Base-by-base conservation (phyloP, 2,113 vertebrate species). In the Neodon shergylaensis region DNA sequence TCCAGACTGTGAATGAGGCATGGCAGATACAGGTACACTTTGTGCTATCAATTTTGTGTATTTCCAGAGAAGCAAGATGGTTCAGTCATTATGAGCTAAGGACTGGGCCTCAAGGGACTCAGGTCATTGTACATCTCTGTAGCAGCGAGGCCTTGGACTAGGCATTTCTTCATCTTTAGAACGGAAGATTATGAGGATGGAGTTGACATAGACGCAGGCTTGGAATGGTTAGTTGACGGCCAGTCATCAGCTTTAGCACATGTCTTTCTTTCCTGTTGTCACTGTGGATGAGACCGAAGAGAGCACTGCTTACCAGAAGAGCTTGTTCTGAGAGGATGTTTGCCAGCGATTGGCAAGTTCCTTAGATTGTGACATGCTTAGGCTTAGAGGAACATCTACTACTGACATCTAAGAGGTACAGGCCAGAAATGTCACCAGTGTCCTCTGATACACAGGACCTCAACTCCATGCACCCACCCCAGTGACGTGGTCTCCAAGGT, bases 141-240 rank as follows among this genome's bases (percentile, higher is more conserved):
- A 87, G 39, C 47, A 77, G 39, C 52, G 31, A 73, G 52, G 73
- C 16, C 44, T 83, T 47, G 36, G 28, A 85, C 11, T 83, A 24
- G 58, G 70, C 44, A 82, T 90, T 88, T 88, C 24, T 36, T 91
- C 17, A 84, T 83, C 49, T 96, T 88, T 92, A 77, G 87, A 79
- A 54, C 63, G 58, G 16, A 8, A 44, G 52, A 33, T 65, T n/a
- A 7, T 84, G 81, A 66, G 22, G 49, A 68, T 28, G 85, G 61
- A 87, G 47, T 68, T 96, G 90, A 76, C 10, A 39, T 36, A 24
- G 44, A 86, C 88, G 66, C 14, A 44, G 49, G 77, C 31, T 61
- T 88, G 73, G 22, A 68, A 77, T 88, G 49, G 70, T 44, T 88
- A 49, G 65, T 44, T 12, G 44, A 58, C 73, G 44, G 52, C 28